phyloP scores from a whole-genome alignment of 1,140 invertebrate species.

The Archivesica marissinica region DNA sequence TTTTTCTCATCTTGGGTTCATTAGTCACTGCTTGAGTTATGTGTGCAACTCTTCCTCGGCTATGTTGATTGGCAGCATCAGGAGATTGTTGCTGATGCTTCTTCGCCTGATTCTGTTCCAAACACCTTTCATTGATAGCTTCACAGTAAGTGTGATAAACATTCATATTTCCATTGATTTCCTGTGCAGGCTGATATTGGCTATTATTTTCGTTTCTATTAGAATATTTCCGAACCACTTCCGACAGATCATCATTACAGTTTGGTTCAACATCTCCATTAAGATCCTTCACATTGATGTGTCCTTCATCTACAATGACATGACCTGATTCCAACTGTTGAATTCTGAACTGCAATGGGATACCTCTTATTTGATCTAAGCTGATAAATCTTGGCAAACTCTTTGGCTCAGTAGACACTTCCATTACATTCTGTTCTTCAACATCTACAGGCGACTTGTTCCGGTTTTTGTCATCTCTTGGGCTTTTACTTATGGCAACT shows the following conservation, averaged over 20 bases:
- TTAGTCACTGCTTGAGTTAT: not conserved
- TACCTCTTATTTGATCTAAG: not conserved
- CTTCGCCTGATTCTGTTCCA: not conserved
- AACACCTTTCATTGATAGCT: not conserved
- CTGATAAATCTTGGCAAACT: conserved; percentile 2
- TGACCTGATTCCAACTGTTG: not conserved
- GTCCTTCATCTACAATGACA: not conserved
- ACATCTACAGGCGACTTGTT: too few species aligned
- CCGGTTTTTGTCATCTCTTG: too few species aligned
- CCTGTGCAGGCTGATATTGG: not conserved
- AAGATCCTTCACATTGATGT: too few species aligned
- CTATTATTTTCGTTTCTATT: too few species aligned
- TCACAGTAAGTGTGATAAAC: conserved; percentile 30
- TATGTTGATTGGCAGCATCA: not conserved
- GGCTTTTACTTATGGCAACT: too few species aligned
- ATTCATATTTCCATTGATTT: not conserved
- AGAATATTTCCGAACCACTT: too few species aligned
- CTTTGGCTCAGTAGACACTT: not conserved
- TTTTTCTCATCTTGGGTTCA: conserved; percentile 9
- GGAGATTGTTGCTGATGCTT: not conserved
- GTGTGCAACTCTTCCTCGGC: not conserved
- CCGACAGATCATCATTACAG: too few species aligned
- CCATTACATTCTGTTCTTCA: not conserved
- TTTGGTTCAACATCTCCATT: too few species aligned
- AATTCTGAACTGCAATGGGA: conserved; percentile 16